phyloP scores from a whole-genome alignment of 2,113 vertebrate genomes.

The Agelaius tricolor region DNA sequence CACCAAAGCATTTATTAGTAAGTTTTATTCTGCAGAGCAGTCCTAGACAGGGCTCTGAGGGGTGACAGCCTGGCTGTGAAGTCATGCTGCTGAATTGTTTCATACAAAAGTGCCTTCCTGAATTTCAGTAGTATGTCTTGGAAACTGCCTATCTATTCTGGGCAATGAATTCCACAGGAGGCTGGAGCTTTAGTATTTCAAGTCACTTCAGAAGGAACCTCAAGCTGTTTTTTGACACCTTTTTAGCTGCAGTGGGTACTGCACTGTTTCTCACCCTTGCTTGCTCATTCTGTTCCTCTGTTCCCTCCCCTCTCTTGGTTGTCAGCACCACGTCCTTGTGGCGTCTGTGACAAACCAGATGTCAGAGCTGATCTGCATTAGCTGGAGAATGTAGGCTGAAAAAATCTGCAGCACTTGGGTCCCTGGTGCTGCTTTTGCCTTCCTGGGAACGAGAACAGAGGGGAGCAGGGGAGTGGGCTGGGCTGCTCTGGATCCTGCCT shows the following conservation, averaged over 20 bases:
- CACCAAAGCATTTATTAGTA: accelerated
- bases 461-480: background rate
- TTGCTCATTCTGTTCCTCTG: slow-evolving; percentile 8
- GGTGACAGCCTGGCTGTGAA: background rate
- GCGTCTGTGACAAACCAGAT: slow-evolving; percentile 4
- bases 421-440: background rate
- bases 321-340: background rate
- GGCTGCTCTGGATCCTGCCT: background rate
- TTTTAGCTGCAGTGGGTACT: background rate
- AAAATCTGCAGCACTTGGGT: background rate
- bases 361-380: background rate
- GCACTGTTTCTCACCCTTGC: background rate
- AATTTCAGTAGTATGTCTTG: background rate
- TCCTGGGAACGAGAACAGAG: background rate
- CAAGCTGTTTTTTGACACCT: background rate
- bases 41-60: background rate
- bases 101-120: background rate
- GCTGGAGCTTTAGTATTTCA: background rate
- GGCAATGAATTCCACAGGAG: background rate
- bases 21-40: background rate
- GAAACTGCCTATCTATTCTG: background rate
- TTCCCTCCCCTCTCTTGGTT: background rate
- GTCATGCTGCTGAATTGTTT: background rate
- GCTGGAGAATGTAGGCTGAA: background rate
- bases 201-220: background rate